A percentile compares a stretch with the other conserved stretches of the same genome.
Conservation (phyloP, 2,797 vertebrate genomes). For the Nothura maculosa region DNA sequence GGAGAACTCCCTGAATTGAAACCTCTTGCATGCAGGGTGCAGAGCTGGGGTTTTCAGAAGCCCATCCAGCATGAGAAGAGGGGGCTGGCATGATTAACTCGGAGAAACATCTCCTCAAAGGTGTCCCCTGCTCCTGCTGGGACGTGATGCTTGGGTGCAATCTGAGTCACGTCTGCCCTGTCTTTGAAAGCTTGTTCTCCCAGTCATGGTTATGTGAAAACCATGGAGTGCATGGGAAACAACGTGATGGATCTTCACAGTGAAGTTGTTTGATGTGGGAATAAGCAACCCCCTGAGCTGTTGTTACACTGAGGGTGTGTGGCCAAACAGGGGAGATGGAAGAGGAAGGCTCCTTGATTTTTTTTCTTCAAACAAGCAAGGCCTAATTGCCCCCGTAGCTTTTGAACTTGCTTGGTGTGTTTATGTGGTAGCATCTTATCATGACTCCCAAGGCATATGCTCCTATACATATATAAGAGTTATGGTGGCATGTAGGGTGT, state of each 20-base stretch:
- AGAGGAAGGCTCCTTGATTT: not conserved
- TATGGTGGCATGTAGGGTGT: no score
- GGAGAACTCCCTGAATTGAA: not conserved
- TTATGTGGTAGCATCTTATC: not conserved
- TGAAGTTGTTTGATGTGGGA: rapidly evolving
- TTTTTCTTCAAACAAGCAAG: no score
- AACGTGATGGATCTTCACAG: not conserved
- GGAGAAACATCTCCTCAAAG: not conserved
- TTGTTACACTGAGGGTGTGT: not conserved
- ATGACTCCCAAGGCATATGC: rapidly evolving
- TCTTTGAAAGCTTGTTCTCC: not conserved
- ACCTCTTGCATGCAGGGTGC: not conserved
- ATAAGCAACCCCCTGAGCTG: not conserved
- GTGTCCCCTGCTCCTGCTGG: not conserved
- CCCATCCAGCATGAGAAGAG: not conserved
- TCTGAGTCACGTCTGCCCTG: not conserved
- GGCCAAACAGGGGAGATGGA: not conserved
- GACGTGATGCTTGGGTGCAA: not conserved
- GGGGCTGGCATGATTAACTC: not conserved
- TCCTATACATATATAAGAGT: rapidly evolving
- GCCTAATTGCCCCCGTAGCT: not conserved
- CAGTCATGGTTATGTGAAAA: not conserved
- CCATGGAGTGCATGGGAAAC: not conserved
- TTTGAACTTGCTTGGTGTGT: not conserved
- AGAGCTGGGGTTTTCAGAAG: not conserved